Conservation (phyloP, 2,797 vertebrate species). For the Catharus ustulatus region DNA sequence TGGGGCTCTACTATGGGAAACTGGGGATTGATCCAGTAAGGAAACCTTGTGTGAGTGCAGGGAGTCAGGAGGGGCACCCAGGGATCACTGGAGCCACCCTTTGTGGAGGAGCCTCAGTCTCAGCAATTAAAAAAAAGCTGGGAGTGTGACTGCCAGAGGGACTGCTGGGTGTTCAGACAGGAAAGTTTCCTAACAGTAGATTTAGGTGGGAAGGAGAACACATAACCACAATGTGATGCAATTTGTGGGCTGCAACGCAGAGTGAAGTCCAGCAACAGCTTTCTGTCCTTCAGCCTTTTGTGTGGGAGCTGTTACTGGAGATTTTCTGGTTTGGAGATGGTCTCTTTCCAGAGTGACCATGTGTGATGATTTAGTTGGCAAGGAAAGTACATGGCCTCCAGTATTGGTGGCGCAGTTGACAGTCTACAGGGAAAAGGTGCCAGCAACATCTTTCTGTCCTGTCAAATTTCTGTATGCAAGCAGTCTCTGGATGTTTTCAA, state of each 20-base stretch:
- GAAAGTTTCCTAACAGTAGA: not conserved
- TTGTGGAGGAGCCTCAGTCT: too few species aligned
- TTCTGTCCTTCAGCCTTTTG: not conserved
- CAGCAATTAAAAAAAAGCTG: not conserved
- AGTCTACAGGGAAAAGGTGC: not conserved
- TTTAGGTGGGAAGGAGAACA: not conserved
- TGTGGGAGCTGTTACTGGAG: not conserved
- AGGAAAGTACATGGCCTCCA: not conserved
- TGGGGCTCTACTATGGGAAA: not conserved
- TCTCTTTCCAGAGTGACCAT: not conserved
- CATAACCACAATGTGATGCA: not conserved
- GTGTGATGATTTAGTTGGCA: not conserved
- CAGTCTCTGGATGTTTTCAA: not conserved
- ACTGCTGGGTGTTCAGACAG: not conserved
- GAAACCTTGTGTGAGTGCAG: not conserved
- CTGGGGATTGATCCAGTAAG: accelerated
- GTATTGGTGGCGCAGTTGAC: not conserved
- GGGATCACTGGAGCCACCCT: not conserved
- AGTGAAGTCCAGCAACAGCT: not conserved
- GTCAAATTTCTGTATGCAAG: not conserved
- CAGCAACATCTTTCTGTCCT: not conserved
- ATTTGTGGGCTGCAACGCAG: not conserved
- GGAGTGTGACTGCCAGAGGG: not conserved
- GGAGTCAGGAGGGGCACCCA: not conserved
- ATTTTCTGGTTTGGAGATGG: not conserved